These are phyloP conservation scores for Setophaga petechia DNA, from an alignment of 2,113 vertebrate genomes.

Conservation along the genomic window DNA sequence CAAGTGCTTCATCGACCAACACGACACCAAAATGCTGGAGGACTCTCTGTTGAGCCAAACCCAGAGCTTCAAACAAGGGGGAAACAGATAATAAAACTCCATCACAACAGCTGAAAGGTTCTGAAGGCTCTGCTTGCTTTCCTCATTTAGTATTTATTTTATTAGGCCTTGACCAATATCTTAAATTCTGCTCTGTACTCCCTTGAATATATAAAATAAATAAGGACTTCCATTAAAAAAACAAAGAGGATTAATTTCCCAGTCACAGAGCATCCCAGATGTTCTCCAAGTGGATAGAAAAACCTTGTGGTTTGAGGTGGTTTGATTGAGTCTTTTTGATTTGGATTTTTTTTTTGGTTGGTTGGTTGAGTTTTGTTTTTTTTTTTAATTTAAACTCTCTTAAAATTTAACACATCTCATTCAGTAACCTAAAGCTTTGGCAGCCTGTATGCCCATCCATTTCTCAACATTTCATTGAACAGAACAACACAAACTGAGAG, in stretches of 20 bases:
- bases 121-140: background rate
- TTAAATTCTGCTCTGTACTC: background rate
- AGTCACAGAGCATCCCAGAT: background rate
- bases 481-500: background rate
- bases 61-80: accelerated
- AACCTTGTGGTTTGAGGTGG: background rate
- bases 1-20: background rate
- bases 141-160: background rate
- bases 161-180: background rate
- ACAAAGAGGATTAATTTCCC: background rate
- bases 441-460: background rate
- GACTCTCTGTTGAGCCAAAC: background rate
- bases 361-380: background rate
- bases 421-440: background rate
- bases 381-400: background rate
- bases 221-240: background rate
- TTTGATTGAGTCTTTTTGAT: background rate
- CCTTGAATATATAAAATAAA: background rate
- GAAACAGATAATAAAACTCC: background rate
- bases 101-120: background rate
- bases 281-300: background rate
- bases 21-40: accelerated
- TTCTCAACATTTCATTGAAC: background rate
- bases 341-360: background rate
- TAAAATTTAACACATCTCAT: background rate